phyloP scores from a whole-genome alignment of 1,140 invertebrate species.

The Papilio polytes region DNA sequence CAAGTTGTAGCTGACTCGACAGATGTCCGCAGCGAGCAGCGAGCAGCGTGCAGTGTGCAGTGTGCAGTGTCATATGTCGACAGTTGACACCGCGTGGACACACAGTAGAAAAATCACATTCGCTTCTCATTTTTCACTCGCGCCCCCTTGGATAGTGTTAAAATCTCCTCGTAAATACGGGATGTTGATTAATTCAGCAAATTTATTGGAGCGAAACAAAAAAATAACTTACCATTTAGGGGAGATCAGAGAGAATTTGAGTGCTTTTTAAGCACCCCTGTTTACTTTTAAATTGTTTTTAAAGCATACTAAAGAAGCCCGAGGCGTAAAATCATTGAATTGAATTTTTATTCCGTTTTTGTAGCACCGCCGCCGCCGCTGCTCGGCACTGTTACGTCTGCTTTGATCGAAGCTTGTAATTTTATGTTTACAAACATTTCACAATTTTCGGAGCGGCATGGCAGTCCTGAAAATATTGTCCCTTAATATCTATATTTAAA shows the following conservation, averaged over 20 bases:
- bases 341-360: conserved; percentile 16
- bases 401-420: conserved; percentile 1
- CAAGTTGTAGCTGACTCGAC: neutral
- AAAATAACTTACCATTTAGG: conserved; percentile 32
- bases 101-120: conserved; percentile 47
- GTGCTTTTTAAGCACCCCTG: conserved; percentile 38
- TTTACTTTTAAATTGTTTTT: conserved; percentile 40
- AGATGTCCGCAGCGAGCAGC: neutral
- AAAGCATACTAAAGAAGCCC: conserved; percentile 34
- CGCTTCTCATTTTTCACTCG: conserved; percentile 57
- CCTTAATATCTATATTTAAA: neutral
- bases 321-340: conserved; percentile 25
- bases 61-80: neutral
- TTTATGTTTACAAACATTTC: conserved; percentile 5
- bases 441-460: neutral
- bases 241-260: conserved; percentile 40
- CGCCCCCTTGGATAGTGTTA: conserved; percentile 60
- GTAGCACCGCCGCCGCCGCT: neutral
- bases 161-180: conserved; percentile 51
- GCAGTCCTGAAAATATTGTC: neutral
- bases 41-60: too few species aligned
- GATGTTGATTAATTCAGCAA: conserved; percentile 18
- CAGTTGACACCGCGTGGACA: neutral
- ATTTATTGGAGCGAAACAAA: conserved; percentile 24
- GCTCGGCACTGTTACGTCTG: neutral